phyloP scores from a whole-genome alignment of 1,140 invertebrate species.

The Bombus sylvicola region DNA sequence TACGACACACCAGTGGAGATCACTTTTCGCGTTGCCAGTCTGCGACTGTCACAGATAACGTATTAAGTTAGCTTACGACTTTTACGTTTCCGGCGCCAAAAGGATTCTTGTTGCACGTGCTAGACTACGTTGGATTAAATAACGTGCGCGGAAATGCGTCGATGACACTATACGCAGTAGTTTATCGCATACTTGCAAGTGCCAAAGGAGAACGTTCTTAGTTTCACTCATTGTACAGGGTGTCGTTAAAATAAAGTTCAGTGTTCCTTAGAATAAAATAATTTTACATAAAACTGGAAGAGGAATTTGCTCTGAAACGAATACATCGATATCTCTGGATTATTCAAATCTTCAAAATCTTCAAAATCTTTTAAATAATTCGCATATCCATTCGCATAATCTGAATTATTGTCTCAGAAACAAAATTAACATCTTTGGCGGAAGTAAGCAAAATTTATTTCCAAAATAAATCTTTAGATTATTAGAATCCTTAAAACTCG shows the following conservation, averaged over 20 bases:
- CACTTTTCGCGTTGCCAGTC: conserved; percentile 18
- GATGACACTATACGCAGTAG: neutral
- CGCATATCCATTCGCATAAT: no score
- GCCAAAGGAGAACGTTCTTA: neutral
- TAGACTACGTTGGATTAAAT: neutral
- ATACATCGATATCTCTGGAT: no score
- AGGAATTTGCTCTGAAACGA: neutral
- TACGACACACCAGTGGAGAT: neutral
- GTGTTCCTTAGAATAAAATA: neutral
- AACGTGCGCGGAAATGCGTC: neutral
- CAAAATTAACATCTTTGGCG: no score
- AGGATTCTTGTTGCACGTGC: conserved; percentile 12
- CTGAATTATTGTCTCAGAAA: no score
- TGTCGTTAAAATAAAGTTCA: neutral
- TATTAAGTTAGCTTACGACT: conserved; percentile 11
- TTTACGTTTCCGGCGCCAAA: conserved; percentile 40
- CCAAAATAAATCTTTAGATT: no score
- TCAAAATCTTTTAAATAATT: no score
- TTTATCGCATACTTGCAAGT: neutral
- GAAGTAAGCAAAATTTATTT: no score
- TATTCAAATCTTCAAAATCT: neutral
- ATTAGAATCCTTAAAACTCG: no score
- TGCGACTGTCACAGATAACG: conserved; percentile 14
- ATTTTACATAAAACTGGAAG: neutral
- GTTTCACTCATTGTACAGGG: neutral